Conservation (phyloP, 2,797 vertebrate genomes). For the Enteromius unitaeniatus region DNA sequence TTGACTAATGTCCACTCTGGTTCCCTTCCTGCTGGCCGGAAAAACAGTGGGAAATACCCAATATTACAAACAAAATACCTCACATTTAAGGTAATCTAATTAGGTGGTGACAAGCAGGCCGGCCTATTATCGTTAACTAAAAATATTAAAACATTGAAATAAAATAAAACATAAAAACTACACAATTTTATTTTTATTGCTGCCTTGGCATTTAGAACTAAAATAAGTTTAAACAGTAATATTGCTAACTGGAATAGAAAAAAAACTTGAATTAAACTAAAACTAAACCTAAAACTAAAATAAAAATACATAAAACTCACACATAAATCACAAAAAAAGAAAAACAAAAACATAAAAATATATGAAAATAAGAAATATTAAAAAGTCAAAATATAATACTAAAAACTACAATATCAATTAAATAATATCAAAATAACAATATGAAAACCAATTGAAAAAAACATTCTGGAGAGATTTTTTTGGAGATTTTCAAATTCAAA, state of each 20-base stretch:
- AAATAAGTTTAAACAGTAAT: background rate
- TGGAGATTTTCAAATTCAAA: background rate
- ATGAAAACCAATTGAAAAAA: background rate
- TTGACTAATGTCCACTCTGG: conserved; percentile 49
- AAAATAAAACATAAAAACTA: background rate
- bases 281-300: background rate
- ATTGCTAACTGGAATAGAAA: background rate
- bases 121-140: background rate
- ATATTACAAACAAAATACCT: conserved; percentile 44
- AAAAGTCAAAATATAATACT: background rate
- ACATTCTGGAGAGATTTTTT: background rate
- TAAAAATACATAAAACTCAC: background rate
- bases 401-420: background rate
- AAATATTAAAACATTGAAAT: background rate
- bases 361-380: background rate
- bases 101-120: background rate
- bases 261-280: background rate
- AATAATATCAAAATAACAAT: background rate
- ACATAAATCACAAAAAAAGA: background rate
- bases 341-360: background rate
- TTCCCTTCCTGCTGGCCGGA: conserved; percentile 15
- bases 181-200: background rate
- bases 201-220: background rate
- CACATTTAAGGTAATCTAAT: conserved; percentile 41
- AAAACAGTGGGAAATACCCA: conserved; percentile 42